Conservation (phyloP, 1,140 invertebrate genomes). For the Drosophila rhopaloa region DNA sequence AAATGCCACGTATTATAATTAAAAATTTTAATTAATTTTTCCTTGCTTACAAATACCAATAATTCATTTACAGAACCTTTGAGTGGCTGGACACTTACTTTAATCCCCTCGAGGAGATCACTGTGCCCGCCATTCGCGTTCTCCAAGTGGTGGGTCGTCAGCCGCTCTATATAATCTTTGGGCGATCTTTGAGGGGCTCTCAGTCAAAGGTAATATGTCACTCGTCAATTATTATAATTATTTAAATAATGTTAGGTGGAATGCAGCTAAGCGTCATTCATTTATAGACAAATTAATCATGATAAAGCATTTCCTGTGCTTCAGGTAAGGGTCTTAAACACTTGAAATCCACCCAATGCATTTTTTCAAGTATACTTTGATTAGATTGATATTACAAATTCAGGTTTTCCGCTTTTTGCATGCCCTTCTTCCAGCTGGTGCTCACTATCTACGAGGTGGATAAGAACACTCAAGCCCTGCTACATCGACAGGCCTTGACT, state of each 20-base stretch:
- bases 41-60: not conserved
- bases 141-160: slow-evolving; percentile 60
- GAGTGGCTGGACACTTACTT: slow-evolving; percentile 78
- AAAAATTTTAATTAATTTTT: not conserved
- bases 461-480: slow-evolving; percentile 25
- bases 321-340: too few species aligned
- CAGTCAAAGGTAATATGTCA: slow-evolving; percentile 50
- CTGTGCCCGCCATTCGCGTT: slow-evolving; percentile 52
- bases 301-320: too few species aligned
- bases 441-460: slow-evolving; percentile 62
- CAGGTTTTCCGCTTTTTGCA: too few species aligned
- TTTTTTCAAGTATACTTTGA: too few species aligned
- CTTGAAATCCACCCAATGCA: too few species aligned
- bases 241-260: too few species aligned
- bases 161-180: slow-evolving; percentile 60
- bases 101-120: slow-evolving; percentile 71
- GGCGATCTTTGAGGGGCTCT: slow-evolving; percentile 46
- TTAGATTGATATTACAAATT: too few species aligned
- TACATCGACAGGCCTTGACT: slow-evolving; percentile 60
- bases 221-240: too few species aligned
- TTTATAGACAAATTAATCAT: too few species aligned
- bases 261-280: too few species aligned
- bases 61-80: slow-evolving; percentile 51
- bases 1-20: too few species aligned
- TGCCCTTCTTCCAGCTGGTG: slow-evolving; percentile 21